A percentile compares a stretch with the other conserved stretches of the same genome.
These are phyloP conservation scores for Chrysolina americana DNA, from an alignment of 2,888 invertebrate species.

Conservation along the genomic window DNA sequence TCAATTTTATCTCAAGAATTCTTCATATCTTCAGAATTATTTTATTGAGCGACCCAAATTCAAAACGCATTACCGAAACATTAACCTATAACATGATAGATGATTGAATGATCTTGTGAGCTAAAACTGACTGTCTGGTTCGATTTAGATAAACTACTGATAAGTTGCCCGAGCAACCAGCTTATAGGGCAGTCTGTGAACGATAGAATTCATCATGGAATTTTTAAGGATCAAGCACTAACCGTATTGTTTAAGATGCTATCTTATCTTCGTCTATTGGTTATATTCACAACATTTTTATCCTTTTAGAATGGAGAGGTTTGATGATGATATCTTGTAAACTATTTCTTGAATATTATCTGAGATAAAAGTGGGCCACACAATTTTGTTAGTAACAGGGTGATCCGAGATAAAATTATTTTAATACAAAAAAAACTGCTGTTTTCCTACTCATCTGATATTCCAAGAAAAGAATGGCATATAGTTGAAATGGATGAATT, in stretches of 20 bases:
- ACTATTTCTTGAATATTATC: background rate
- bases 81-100: conserved; percentile 5
- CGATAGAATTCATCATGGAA: background rate
- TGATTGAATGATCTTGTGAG: conserved; percentile 17
- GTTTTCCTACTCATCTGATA: too few species aligned
- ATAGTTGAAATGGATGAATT: too few species aligned
- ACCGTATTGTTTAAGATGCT: conserved; percentile 3
- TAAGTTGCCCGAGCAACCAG: conserved; percentile 8
- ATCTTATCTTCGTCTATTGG: background rate
- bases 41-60: background rate
- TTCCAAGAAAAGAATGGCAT: too few species aligned
- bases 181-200: background rate
- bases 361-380: background rate
- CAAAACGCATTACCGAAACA: background rate
- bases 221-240: background rate
- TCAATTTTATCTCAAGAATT: too few species aligned
- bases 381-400: background rate
- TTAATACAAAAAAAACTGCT: too few species aligned
- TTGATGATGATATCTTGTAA: conserved; percentile 25
- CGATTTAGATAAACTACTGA: conserved; percentile 22
- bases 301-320: conserved; percentile 37
- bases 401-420: background rate
- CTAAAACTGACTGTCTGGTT: conserved; percentile 6
- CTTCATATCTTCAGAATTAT: too few species aligned
- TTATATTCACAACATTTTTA: conserved; percentile 37